Evolutionary conservation across 2,113 vertebrate genomes (phyloP).

Genomic region (Falcunculus frontatus): DNA sequence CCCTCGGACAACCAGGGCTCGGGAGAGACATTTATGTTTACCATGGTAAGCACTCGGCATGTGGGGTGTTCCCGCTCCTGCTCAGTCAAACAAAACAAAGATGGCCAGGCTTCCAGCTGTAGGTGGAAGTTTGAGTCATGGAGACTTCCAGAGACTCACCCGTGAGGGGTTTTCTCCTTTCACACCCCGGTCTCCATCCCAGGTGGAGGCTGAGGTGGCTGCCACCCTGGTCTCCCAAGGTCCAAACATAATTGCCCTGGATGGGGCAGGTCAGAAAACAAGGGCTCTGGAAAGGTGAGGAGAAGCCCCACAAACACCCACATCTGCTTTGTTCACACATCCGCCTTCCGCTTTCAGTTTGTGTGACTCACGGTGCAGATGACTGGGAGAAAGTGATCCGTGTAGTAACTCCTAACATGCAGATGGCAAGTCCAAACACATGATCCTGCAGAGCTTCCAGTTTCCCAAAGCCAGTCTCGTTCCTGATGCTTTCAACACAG

Average conservation of each 20-base stretch:
- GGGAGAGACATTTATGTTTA: neutral
- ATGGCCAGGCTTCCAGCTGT: neutral
- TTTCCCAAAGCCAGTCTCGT: neutral
- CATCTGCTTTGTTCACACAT: neutral
- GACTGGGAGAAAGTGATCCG: constrained; percentile 31
- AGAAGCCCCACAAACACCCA: neutral
- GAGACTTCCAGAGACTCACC: neutral
- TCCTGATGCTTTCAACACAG: neutral
- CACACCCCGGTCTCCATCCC: neutral
- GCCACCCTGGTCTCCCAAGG: neutral
- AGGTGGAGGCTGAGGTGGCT: neutral
- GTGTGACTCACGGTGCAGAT: constrained; percentile 21
- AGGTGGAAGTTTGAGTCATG: neutral
- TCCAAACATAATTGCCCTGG: neutral
- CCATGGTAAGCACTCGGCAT: neutral
- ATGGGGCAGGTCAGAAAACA: neutral
- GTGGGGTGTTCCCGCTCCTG: neutral
- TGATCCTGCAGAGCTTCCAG: neutral
- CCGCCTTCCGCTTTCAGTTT: neutral
- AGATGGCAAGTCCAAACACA: constrained; percentile 1
- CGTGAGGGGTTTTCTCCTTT: neutral
- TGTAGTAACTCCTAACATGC: neutral
- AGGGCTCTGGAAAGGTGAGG: neutral
- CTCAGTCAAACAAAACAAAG: constrained; percentile 9
- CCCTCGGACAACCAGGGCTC: neutral